Evolutionary conservation across 2,797 vertebrate genomes (phyloP).

Genomic region (Pampus argenteus): DNA sequence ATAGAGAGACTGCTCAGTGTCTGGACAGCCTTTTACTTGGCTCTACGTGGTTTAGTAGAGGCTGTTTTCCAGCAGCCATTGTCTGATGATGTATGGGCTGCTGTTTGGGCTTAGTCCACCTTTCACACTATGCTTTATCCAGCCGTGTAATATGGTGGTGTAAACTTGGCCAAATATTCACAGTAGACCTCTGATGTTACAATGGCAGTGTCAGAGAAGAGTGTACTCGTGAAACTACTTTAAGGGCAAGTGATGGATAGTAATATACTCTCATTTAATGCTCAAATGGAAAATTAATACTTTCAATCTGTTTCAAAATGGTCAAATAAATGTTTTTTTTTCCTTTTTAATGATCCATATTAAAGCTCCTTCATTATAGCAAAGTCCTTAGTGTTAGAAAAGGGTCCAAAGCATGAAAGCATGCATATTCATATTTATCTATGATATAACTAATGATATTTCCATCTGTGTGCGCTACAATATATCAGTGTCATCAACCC

Average conservation of each 20-base stretch:
- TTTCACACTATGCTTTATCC: conserved; percentile 68
- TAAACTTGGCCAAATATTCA: conserved; percentile 62
- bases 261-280: conserved; percentile 25
- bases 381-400: not conserved
- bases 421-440: not conserved
- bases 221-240: conserved; percentile 35
- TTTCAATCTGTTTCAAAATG: conserved; percentile 6
- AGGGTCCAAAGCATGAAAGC: not conserved
- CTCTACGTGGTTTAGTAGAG: conserved; percentile 49
- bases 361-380: not conserved
- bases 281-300: conserved; percentile 2
- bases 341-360: not conserved
- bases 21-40: conserved; percentile 67
- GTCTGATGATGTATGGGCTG: conserved; percentile 76
- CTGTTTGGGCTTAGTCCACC: conserved; percentile 66
- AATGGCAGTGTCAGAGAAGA: conserved; percentile 46
- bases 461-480: not conserved
- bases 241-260: not conserved
- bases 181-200: conserved; percentile 52
- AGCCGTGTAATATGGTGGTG: conserved; percentile 53
- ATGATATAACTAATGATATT: too few relatives aligned
- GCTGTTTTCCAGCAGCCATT: conserved; percentile 71
- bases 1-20: conserved; percentile 45
- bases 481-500: not conserved
- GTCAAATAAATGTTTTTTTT: conserved; percentile 11